Evolutionary conservation across 2,797 vertebrate species (phyloP), one percentile per base, ranked within the genome.

Genomic region (Brotogeris chrysoptera): DNA sequence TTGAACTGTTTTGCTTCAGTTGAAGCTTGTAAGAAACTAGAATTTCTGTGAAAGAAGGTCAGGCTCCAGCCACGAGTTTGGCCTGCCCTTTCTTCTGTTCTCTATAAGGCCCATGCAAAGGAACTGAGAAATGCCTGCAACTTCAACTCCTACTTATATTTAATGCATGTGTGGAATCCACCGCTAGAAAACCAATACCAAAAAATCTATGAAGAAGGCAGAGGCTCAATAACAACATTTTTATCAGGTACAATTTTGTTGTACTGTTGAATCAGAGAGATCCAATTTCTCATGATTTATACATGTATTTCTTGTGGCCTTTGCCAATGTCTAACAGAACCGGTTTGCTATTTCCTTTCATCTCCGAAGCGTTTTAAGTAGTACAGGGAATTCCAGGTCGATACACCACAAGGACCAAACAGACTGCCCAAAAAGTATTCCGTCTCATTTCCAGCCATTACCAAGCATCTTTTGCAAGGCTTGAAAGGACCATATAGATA

Each of bases 341-440:
- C 61, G 27, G 90, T 90, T 95, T 92, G 88, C 90, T 85, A 16
- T 70, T 90, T 92, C 27, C 95, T 93, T 91, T 95, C 93, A 95
- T 92, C 92, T 95, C 83, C 4, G 6, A 88, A 66, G 83, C 17
- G 27, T 66, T 93, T 73, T 84, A 70, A 81, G 93, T 32, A 93
- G 93, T 21, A 34, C 68, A 77, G 96, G 83, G 92, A 95, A 95
- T 82, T 84, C 46, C 86, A 47, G 60, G 88, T 88, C 71, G 18
- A 95, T 84, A 77, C 60, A 64, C 43, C 49, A 59, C 74, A 38
- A 81, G 74, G 90, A 81, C 92, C 80, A 86, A 71, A 46, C 69
- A 55, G 64, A 64, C 74, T 60, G 68, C 8, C 90, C 90, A 86
- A 41, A 55, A 78, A 72, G 23, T 21, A 36, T 61, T 76, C 86